These are phyloP conservation scores for Cephus sareptanus DNA, from an alignment of 2,888 invertebrate species.

Conservation along the genomic window DNA sequence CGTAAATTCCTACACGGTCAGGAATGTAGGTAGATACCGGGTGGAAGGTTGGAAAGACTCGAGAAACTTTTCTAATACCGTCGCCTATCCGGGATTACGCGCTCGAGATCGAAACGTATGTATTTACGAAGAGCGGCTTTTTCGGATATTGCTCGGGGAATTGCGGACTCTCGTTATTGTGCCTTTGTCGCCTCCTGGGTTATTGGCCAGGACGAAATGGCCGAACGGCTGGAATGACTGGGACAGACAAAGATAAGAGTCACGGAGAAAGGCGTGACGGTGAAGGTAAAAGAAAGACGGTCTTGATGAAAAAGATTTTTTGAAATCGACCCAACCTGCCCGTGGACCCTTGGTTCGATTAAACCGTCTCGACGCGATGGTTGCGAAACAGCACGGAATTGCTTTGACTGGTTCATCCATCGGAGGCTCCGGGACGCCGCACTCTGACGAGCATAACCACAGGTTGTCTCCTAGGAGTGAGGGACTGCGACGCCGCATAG, in stretches of 20 bases:
- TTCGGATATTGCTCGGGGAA: constrained; percentile 26
- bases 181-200: neutral
- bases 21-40: neutral
- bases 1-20: neutral
- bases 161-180: constrained; percentile 7
- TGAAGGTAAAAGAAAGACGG: neutral
- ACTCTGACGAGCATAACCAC: constrained; percentile 57
- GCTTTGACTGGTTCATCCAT: too few relatives aligned
- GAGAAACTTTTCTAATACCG: constrained; percentile 64
- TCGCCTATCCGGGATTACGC: constrained; percentile 58
- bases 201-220: neutral
- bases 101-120: constrained; percentile 59
- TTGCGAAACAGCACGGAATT: neutral
- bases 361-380: too few relatives aligned
- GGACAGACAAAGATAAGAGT: constrained; percentile 4
- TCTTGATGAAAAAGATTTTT: neutral
- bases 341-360: neutral
- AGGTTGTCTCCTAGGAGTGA: constrained; percentile 55
- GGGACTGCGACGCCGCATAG: constrained; percentile 55
- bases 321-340: neutral
- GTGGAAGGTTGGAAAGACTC: neutral
- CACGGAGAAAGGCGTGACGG: neutral
- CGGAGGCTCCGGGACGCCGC: constrained; percentile 22
- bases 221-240: neutral
- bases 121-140: constrained; percentile 46